Evolutionary conservation across 2,888 invertebrate species (phyloP), one percentile per base, ranked within the genome.

Genomic region (Mythimna impura): DNA sequence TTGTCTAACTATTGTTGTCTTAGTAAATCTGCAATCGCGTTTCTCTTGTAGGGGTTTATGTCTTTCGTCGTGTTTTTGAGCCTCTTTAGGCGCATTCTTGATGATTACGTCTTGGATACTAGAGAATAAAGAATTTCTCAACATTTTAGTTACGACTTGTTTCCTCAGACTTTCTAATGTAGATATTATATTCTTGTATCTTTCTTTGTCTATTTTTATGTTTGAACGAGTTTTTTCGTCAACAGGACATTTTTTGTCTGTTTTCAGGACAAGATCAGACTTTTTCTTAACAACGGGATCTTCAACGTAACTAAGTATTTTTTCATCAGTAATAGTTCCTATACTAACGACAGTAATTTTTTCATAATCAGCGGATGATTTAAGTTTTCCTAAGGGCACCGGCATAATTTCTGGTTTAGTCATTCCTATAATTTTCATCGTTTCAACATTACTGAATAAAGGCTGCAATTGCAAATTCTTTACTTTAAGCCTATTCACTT

Each of bases 341-440:
- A 97, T 94, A 76, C 97, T 97, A 6, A 97, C 97, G 69, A 97
- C 92, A 57, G 97, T 97, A 69, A 97, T 97, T 91, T 97, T 97
- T 83, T 97, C 97, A 86, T 97, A 97, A 69, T 96, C 95, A 0
- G 96, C 86, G 3, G 91, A 91, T 4, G 90, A 82, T 78, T 92
- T 93, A 20, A 92, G 92, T 79, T 93, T 93, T 66, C 93, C 76
- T 22, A 86, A 76, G 78, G 93, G 88, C 14, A 74, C 73, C 1
- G 85, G 94, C 76, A 90, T 40, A 58, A 84, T 92, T 66, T 91
- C 91, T 5, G 90, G 86, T 43, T 91, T 91, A 79, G 80, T 92
- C 94, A 94, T 93, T 14, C 96, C 96, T 64, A 93, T 97, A 87
- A 89, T 97, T 94, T 88, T 97, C 93, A 88, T 92, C 96, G 88